Conservation (phyloP, 2,888 invertebrate species). For the Aleiodes testaceus region DNA sequence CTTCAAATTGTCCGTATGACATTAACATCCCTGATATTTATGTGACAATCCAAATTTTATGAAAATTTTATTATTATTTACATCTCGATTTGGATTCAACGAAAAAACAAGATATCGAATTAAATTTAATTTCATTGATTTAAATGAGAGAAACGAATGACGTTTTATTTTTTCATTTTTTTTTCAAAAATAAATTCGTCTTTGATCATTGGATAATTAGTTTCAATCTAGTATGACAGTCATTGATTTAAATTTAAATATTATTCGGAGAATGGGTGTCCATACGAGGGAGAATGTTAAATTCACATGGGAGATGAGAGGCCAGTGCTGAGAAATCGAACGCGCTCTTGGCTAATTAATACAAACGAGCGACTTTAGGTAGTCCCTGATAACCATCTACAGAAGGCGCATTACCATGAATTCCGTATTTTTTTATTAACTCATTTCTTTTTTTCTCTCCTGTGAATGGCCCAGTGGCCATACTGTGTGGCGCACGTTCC, state of each 20-base stretch:
- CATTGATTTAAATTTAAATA: conserved; percentile 41
- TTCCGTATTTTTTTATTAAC: not conserved
- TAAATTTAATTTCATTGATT: not conserved
- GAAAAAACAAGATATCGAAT: too few relatives aligned
- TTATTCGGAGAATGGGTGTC: not conserved
- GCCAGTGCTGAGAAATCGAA: conserved; percentile 42
- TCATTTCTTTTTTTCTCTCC: conserved; percentile 14
- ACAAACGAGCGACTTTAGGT: conserved; percentile 43
- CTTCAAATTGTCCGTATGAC: not conserved
- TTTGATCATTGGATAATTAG: not conserved
- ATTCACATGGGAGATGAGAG: conserved; percentile 13
- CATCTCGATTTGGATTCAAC: not conserved
- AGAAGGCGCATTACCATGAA: conserved; percentile 39
- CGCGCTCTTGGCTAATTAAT: conserved; percentile 48
- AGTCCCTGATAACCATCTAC: conserved; percentile 41
- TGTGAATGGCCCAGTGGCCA: conserved; percentile 11
- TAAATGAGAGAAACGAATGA: not conserved
- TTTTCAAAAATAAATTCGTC: not conserved
- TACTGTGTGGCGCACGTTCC: conserved; percentile 37
- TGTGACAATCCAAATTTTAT: conserved; percentile 3
- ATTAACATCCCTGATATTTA: conserved; percentile 12
- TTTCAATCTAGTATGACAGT: conserved; percentile 21
- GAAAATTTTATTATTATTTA: conserved; percentile 12
- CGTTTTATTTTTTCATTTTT: not conserved
- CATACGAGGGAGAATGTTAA: not conserved